Percentiles rank a stretch among this genome's conserved stretches.
These are phyloP conservation scores for Sebastes matsubarae DNA, from an alignment of 2,797 vertebrate genomes.

Conservation along the genomic window DNA sequence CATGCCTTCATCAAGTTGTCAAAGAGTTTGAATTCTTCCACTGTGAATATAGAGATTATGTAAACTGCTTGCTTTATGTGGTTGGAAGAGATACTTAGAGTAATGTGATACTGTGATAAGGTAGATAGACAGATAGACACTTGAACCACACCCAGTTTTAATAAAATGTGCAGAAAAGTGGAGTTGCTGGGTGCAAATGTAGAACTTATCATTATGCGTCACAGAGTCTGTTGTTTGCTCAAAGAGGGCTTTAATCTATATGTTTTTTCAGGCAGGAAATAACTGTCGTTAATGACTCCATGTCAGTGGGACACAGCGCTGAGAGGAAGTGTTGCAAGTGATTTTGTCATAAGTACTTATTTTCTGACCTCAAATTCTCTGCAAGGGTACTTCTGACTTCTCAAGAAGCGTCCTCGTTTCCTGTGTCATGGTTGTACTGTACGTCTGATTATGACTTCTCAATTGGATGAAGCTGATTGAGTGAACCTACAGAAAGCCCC, in stretches of 20 bases:
- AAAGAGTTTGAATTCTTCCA: constrained; percentile 10
- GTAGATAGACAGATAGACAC: not conserved
- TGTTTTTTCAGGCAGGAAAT: constrained; percentile 28
- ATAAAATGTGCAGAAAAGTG: not conserved
- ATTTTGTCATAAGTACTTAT: constrained; percentile 35
- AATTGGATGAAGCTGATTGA: constrained; percentile 48
- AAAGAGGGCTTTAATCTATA: not conserved
- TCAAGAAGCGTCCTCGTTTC: constrained; percentile 58
- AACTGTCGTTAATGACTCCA: not conserved
- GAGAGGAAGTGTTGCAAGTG: constrained; percentile 53
- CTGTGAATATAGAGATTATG: not conserved
- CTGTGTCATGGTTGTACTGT: constrained; percentile 34
- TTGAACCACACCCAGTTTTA: not conserved
- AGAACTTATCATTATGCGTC: not conserved
- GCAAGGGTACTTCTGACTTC: constrained; percentile 48
- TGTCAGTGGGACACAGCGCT: constrained; percentile 11
- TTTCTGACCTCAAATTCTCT: constrained; percentile 40
- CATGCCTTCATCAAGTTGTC: not conserved
- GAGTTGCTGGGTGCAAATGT: not conserved
- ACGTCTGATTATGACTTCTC: constrained; percentile 46
- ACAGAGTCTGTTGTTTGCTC: not conserved
- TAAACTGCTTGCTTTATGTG: not conserved
- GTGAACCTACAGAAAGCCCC: constrained; percentile 69
- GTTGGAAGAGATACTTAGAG: not conserved
- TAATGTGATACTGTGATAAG: not conserved